Percentiles rank a stretch among this genome's conserved stretches.
Conservation (phyloP, 2,888 invertebrate genomes). For the Platerodrilus igneus region DNA sequence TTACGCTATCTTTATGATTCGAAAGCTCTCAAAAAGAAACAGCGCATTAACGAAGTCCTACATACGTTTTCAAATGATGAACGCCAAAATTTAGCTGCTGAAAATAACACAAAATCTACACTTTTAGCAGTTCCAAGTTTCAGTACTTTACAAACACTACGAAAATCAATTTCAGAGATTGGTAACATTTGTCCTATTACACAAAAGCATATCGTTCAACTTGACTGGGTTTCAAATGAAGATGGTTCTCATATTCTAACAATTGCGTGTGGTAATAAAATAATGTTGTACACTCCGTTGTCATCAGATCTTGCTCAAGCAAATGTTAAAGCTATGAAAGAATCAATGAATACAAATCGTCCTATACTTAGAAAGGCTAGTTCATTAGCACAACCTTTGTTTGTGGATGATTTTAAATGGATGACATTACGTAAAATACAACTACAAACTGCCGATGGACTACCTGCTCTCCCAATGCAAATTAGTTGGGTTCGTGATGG, state of each 20-base stretch:
- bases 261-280: slow-evolving; percentile 90
- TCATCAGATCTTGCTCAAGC: slow-evolving; percentile 93
- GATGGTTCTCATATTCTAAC: slow-evolving; percentile 98
- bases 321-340: slow-evolving; percentile 65
- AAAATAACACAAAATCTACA: slow-evolving; percentile 44
- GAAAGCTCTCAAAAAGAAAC: slow-evolving; percentile 75
- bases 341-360: slow-evolving; percentile 22
- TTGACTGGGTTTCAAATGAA: slow-evolving; percentile 99
- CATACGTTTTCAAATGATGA: slow-evolving; percentile 80
- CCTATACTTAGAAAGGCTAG: slow-evolving; percentile 87
- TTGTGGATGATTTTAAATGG: slow-evolving; percentile 92
- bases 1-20: slow-evolving; percentile 78
- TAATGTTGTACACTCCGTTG: slow-evolving; percentile 87
- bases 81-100: slow-evolving; percentile 47
- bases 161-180: slow-evolving; percentile 85
- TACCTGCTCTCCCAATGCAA: slow-evolving; percentile 96
- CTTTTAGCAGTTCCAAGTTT: slow-evolving; percentile 85
- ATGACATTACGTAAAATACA: slow-evolving; percentile 91
- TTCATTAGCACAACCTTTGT: slow-evolving; percentile 82
- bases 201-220: slow-evolving; percentile 88
- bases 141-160: slow-evolving; percentile 80
- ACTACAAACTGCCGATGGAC: slow-evolving; percentile 87
- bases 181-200: slow-evolving; percentile 87
- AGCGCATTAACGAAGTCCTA: slow-evolving; percentile 72
- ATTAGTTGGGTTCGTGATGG: slow-evolving; percentile 99